Conservation (phyloP, 2,888 invertebrate genomes). For the Drosophila anceps region DNA sequence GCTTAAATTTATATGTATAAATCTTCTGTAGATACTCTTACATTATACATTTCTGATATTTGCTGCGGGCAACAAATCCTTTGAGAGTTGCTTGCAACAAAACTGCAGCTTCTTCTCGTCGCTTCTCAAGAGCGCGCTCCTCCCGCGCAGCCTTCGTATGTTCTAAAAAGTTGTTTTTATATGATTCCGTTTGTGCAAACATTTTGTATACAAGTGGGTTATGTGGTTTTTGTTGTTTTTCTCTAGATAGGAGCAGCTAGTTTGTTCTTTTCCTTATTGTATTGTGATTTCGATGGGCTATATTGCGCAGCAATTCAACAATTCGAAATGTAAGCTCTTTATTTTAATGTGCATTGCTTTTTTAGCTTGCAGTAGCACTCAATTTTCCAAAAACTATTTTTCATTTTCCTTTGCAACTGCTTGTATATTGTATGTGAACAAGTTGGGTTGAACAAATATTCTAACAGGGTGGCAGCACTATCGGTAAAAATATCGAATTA, state of each 20-base stretch:
- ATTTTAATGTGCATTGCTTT: conserved; percentile 42
- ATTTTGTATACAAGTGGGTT: conserved; percentile 82
- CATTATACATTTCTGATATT: conserved; percentile 89
- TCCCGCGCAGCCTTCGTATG: conserved; percentile 96
- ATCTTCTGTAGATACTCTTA: conserved; percentile 81
- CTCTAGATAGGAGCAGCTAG: conserved; percentile 26
- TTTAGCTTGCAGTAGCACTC: conserved; percentile 31
- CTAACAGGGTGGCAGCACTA: conserved; percentile 30
- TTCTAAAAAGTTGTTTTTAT: conserved; percentile 91
- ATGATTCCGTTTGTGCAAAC: conserved; percentile 88
- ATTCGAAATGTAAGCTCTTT: conserved; percentile 27
- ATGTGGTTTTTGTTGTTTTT: conserved; percentile 33
- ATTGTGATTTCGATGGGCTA: conserved; percentile 47
- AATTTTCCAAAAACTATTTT: conserved; percentile 65
- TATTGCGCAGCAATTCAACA: conserved; percentile 36
- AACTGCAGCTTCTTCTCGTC: conserved; percentile 90
- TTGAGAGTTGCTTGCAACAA: conserved; percentile 91
- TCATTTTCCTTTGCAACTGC: conserved; percentile 54
- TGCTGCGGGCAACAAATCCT: conserved; percentile 90
- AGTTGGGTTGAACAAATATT: conserved; percentile 18
- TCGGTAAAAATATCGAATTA: not conserved
- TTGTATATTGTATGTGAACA: conserved; percentile 31
- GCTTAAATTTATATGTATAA: not conserved
- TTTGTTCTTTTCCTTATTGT: conserved; percentile 23
- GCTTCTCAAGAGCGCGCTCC: conserved; percentile 94